phyloP scores from a whole-genome alignment of 1,140 invertebrate genomes.

The Lasaia peninsularis region DNA sequence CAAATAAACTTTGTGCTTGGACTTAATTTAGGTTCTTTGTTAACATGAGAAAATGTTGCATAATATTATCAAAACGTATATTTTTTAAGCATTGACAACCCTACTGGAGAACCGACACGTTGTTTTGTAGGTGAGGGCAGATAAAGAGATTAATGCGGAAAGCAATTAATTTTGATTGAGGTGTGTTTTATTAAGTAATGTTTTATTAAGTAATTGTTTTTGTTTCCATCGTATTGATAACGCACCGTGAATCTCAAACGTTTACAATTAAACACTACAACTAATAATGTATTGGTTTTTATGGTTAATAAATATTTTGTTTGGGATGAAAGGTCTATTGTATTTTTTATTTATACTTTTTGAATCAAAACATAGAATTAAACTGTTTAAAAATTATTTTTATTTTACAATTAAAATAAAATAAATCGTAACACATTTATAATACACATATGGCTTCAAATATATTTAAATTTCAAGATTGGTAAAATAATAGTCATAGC shows the following conservation, averaged over 20 bases:
- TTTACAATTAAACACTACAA: conserved; percentile 22
- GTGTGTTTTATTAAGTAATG: conserved; percentile 41
- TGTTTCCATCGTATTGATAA: conserved; percentile 58
- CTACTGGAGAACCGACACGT: not conserved
- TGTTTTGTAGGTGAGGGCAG: conserved; percentile 18
- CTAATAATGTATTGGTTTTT: conserved; percentile 12
- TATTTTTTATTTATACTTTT: not conserved
- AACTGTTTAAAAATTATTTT: too few relatives aligned
- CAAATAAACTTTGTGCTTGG: too few relatives aligned
- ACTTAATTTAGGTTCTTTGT: too few relatives aligned
- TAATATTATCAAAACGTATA: too few relatives aligned
- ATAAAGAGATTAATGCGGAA: conserved; percentile 50
- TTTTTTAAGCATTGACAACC: too few relatives aligned
- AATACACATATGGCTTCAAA: too few relatives aligned
- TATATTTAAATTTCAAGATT: too few relatives aligned
- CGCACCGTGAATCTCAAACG: conserved; percentile 44
- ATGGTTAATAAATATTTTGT: conserved; percentile 11
- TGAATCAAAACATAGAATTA: not conserved
- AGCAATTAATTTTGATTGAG: conserved; percentile 72
- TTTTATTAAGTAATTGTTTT: conserved; percentile 76
- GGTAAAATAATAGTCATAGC: too few relatives aligned
- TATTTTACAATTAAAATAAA: too few relatives aligned
- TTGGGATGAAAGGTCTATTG: not conserved
- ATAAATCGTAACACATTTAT: too few relatives aligned
- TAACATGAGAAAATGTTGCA: too few relatives aligned